A percentile compares a stretch with the other conserved stretches of the same genome.
phyloP scores from a whole-genome alignment of 2,888 invertebrate genomes.

The Xylocampa areola region DNA sequence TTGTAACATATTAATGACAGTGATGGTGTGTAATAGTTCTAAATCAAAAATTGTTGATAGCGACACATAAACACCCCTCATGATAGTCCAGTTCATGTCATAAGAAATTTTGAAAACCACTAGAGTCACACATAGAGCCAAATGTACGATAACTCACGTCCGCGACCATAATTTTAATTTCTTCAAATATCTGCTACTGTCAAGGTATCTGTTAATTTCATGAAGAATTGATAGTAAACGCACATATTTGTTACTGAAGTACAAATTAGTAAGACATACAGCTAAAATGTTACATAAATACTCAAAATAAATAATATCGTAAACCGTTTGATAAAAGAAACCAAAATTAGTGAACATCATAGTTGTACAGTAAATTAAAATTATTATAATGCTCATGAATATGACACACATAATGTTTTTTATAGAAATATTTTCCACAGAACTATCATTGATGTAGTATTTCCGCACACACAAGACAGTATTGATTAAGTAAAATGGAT shows the following conservation, averaged over 20 bases:
- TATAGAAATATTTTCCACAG: conserved; percentile 8
- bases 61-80: conserved; percentile 26
- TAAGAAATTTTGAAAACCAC: conserved; percentile 26
- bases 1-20: conserved; percentile 23
- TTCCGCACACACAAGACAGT: conserved; percentile 19
- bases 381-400: conserved; percentile 4
- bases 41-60: conserved; percentile 33
- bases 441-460: conserved; percentile 26
- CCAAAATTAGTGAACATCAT: conserved; percentile 3
- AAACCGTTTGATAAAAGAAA: background rate
- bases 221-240: conserved; percentile 17
- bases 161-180: conserved; percentile 16
- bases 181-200: background rate
- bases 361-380: conserved; percentile 10
- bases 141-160: conserved; percentile 10
- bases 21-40: conserved; percentile 25
- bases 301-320: conserved; percentile 29
- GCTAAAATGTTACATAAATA: conserved; percentile 23
- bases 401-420: conserved; percentile 15
- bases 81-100: conserved; percentile 23
- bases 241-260: conserved; percentile 27
- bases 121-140: conserved; percentile 5
- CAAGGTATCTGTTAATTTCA: conserved; percentile 16
- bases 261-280: conserved; percentile 28
- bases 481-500: conserved; percentile 27